Percentiles rank a stretch among this genome's conserved stretches.
Evolutionary conservation across 2,797 vertebrate species (phyloP).

Genomic region (Rhinophrynus dorsalis): DNA sequence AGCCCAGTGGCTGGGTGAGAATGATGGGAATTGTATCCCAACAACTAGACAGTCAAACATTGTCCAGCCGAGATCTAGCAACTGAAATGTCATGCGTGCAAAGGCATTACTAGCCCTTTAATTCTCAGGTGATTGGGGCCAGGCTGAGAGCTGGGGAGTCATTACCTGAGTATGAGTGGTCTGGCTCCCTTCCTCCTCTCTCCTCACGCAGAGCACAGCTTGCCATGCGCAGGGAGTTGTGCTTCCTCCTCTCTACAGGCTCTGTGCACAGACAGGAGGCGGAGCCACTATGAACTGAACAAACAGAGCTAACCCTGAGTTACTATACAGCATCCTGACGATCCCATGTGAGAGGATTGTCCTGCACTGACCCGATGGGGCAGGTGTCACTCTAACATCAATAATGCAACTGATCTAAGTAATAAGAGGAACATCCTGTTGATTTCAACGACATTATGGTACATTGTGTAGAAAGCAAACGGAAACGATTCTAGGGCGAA

Average conservation of each 20-base stretch:
- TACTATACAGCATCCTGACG: fast-evolving
- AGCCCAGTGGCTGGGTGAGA: too few relatives aligned
- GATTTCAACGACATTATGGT: too few relatives aligned
- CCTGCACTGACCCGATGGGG: neutral
- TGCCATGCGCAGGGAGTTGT: constrained; percentile 25
- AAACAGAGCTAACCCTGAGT: constrained; percentile 6
- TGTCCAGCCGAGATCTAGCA: too few relatives aligned
- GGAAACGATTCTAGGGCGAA: too few relatives aligned
- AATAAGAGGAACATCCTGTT: too few relatives aligned
- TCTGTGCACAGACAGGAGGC: neutral
- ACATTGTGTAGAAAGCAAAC: too few relatives aligned
- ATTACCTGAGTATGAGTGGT: constrained; percentile 30
- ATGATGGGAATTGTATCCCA: too few relatives aligned
- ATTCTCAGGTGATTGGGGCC: too few relatives aligned
- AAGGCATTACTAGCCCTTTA: neutral
- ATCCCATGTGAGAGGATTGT: neutral
- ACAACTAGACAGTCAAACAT: too few relatives aligned
- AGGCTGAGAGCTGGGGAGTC: neutral
- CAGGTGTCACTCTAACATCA: too few relatives aligned
- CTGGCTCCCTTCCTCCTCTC: constrained; percentile 27
- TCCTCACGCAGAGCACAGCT: neutral
- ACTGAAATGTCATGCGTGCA: too few relatives aligned
- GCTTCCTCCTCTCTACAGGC: neutral
- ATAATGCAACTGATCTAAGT: too few relatives aligned
- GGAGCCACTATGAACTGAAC: neutral